Conservation (phyloP, 2,113 vertebrate species). For the Diglossa brunneiventris region DNA sequence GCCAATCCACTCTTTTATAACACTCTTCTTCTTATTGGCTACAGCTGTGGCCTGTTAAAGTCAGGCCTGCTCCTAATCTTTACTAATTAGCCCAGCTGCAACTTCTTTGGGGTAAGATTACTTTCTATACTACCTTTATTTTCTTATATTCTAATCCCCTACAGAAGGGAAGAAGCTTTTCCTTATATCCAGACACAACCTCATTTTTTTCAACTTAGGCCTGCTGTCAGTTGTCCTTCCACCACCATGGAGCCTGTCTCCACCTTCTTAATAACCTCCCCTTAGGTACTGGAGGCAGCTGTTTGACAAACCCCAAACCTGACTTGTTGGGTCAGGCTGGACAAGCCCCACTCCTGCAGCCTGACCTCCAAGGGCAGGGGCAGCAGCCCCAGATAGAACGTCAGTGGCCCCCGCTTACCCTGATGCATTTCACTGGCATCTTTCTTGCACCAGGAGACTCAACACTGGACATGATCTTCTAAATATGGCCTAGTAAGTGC, state of each 20-base stretch:
- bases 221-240: not conserved
- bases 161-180: not conserved
- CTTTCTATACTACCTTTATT: no score
- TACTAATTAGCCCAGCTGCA: no score
- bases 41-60: no score
- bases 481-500: not conserved
- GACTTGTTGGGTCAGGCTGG: not conserved
- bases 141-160: no score
- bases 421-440: accelerated
- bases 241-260: not conserved
- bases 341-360: not conserved
- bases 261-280: not conserved
- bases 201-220: not conserved
- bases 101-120: no score
- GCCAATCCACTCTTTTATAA: no score
- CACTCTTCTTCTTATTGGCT: no score
- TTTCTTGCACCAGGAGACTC: not conserved
- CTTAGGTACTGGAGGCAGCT: not conserved
- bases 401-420: not conserved
- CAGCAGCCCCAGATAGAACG: accelerated
- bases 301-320: not conserved
- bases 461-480: not conserved
- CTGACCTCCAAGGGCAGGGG: not conserved
- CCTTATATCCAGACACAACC: not conserved
- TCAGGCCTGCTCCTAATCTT: no score